Percentiles rank a stretch among this genome's conserved stretches.
These are phyloP conservation scores for Drosophila testacea DNA, from an alignment of 2,888 invertebrate species.

Conservation along the genomic window DNA sequence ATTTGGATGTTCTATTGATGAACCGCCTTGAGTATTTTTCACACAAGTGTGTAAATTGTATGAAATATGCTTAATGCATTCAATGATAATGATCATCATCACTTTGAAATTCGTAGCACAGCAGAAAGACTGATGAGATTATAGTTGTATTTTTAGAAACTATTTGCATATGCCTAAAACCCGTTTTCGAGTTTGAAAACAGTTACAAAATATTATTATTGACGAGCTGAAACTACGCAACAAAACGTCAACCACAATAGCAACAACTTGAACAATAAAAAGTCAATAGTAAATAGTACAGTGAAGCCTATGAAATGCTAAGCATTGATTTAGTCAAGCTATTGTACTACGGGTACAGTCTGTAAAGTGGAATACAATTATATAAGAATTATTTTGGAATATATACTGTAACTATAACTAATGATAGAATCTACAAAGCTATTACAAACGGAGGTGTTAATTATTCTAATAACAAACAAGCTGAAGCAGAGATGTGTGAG, in stretches of 20 bases:
- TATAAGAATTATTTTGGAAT: not conserved
- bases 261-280: constrained; percentile 37
- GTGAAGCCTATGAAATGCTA: constrained; percentile 27
- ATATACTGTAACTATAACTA: not conserved
- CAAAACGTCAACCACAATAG: constrained; percentile 37
- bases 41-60: constrained; percentile 69
- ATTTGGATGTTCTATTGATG: constrained; percentile 40
- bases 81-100: constrained; percentile 12
- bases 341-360: not conserved
- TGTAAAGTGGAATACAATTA: not conserved
- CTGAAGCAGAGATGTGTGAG: not conserved
- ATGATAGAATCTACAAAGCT: not conserved
- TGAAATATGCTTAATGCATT: constrained; percentile 43
- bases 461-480: not conserved
- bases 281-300: constrained; percentile 39
- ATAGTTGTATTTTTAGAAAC: constrained; percentile 52
- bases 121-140: constrained; percentile 30
- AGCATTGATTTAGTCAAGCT: not conserved
- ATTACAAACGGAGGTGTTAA: not conserved
- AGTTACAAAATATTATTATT: constrained; percentile 59
- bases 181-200: constrained; percentile 59
- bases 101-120: not conserved
- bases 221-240: constrained; percentile 59
- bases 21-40: constrained; percentile 62
- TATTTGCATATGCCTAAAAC: constrained; percentile 46